A percentile compares a stretch with the other conserved stretches of the same genome.
Conservation (phyloP, 2,888 invertebrate species). For the Sabatieria punctata region DNA sequence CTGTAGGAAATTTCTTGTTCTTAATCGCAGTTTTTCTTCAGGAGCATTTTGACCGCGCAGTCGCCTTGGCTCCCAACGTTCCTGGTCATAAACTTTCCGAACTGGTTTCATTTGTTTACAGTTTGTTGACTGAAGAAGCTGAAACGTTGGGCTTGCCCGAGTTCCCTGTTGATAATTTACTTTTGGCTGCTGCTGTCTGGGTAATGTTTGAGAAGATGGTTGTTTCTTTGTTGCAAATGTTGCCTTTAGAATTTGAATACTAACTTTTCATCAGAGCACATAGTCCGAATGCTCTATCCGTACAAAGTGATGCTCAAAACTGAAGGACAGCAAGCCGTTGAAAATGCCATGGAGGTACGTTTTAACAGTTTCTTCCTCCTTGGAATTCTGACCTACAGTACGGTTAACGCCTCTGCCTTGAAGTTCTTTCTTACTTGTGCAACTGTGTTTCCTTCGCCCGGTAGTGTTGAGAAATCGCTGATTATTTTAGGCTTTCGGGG, state of each 20-base stretch:
- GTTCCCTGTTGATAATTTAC: slow-evolving; percentile 68
- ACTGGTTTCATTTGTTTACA: slow-evolving; percentile 57
- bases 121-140: slow-evolving; percentile 58
- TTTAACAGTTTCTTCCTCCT: slow-evolving; percentile 9
- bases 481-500: too few relatives aligned
- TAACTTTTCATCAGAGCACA: slow-evolving; percentile 46
- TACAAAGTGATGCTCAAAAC: slow-evolving; percentile 57
- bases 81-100: slow-evolving; percentile 44
- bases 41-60: too few relatives aligned
- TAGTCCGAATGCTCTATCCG: slow-evolving; percentile 63
- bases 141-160: slow-evolving; percentile 57
- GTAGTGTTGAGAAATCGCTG: too few relatives aligned
- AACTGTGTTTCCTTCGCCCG: too few relatives aligned
- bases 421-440: too few relatives aligned
- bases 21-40: too few relatives aligned
- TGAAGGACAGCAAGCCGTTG: slow-evolving; percentile 55
- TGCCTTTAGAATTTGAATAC: slow-evolving; percentile 51
- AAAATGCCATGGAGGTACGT: slow-evolving; percentile 45
- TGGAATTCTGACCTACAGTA: too few relatives aligned
- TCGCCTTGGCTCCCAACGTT: slow-evolving; percentile 41
- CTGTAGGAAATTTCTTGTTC: too few relatives aligned
- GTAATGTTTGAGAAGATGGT: slow-evolving; percentile 46
- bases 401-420: too few relatives aligned
- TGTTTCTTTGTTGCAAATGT: too few relatives aligned
- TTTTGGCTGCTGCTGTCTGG: slow-evolving; percentile 48